Base-by-base conservation (phyloP, 2,113 vertebrate genomes). In the Osmerus mordax region DNA sequence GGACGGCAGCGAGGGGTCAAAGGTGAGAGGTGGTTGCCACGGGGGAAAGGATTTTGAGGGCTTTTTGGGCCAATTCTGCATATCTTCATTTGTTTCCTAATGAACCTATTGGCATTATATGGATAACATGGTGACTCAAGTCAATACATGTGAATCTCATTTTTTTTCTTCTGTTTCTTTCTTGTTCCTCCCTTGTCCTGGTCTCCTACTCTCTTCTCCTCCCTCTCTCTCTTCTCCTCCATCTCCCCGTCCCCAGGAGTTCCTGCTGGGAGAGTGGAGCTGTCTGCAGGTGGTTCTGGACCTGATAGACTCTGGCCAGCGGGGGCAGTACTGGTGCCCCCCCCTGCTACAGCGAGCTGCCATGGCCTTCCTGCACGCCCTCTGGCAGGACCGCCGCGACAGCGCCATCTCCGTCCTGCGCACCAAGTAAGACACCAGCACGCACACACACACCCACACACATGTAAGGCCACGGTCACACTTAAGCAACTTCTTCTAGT, bases 341-440 rank as follows among this genome's bases (percentile, higher is more conserved):
- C 96, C 97, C 0, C 90, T 97, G 25, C 87, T 99, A 59, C 97
- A 98, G 75, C 93, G 95, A 0, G 95, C 97, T 0, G 96, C 96
- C 47, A 89, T 98, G 1, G 94, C 95, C 75, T 99, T 99, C 86
- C 92, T 99, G 28, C 95, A 99, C 0, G 97, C 97, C 0, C 91
- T 99, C 72, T 99, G 97, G 97, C 96, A 98, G 90, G 97, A 99
- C 83, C 95, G 97, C 0, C 87, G 97, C 0, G 96, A 99, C 5
- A 99, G 97, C 0, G 97, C 97, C 79, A 97, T 98, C 90, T 93
- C 97, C 0, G 96, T 98, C 11, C 91, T 99, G 51, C 92, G 96
- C 56, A 94, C 92, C 81, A 98, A 97, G 97, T 99, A 76, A 88
- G 93, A 3, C 3, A 12, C 15, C 21, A 19, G 41, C 41, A 59